Base-by-base conservation (phyloP, 2,888 invertebrate genomes). In the Leucophenga montana region DNA sequence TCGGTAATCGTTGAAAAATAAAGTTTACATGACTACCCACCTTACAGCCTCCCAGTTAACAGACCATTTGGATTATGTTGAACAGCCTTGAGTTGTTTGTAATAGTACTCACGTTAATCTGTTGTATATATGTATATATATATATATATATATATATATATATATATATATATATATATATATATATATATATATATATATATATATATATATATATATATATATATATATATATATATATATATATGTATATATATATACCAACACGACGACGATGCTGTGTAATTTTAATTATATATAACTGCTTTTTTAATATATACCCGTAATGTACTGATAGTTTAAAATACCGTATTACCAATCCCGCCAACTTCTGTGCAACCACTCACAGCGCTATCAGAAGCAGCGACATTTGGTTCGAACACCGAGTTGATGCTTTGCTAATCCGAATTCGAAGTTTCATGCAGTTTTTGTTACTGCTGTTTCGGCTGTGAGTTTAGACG, bases 61-160 rank as follows among this genome's bases (percentile, higher is more conserved):
- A 95, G 89, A 54, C 95, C 94, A 71, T 93, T 92, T 9, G 92
- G 90, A 87, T 97, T 95, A 13, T 96, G 94, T 84, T 98, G 96
- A 86, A 99, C 91, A 80, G 94, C 93, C 73, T 93, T 92, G 89
- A 98, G 99, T 90, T 98, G 98, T 68, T 95, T 93, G 5, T 94
- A 93, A 88, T 99, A 99, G 89, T 98, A 98, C 71, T 95, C 94
- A 78, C 95, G 92, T 89, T 98, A 97, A 87, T 97, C 98, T 5
- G 94, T 92, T 66, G 94, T 96, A n/a, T n/a, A n/a, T n/a, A n/a
- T n/a, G n/a, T n/a, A n/a, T n/a, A n/a, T n/a, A n/a, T n/a, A n/a
- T n/a, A n/a, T n/a, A n/a, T n/a, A n/a, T n/a, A n/a, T n/a, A n/a
- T n/a, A n/a, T n/a, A n/a, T n/a, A n/a, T n/a, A n/a, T n/a, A n/a